Evolutionary conservation across 1,140 invertebrate species (phyloP).

Genomic region (Lepeophtheirus salmonis): DNA sequence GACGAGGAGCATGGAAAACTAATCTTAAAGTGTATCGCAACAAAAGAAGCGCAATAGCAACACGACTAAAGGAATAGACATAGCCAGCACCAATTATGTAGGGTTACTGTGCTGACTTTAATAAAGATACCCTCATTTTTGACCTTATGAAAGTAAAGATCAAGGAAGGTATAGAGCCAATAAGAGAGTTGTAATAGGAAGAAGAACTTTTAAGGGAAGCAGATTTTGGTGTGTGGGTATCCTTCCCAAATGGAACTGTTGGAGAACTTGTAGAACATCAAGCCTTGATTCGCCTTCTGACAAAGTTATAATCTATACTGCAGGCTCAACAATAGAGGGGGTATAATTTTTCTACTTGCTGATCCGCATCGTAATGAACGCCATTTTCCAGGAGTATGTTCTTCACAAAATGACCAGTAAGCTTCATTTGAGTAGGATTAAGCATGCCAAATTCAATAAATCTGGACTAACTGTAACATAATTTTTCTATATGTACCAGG

Average conservation of each 20-base stretch:
- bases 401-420: too few species aligned
- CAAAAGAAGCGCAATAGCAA: slow-evolving; percentile 65
- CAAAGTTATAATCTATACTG: too few species aligned
- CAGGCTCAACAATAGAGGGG: too few species aligned
- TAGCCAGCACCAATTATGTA: slow-evolving; percentile 65
- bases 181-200: slow-evolving; percentile 85
- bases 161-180: slow-evolving; percentile 86
- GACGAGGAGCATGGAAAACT: slow-evolving; percentile 59
- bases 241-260: slow-evolving; percentile 24
- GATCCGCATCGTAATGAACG: too few species aligned
- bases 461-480: too few species aligned
- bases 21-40: slow-evolving; percentile 79
- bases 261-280: slow-evolving; percentile 41
- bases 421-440: too few species aligned
- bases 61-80: slow-evolving; percentile 72
- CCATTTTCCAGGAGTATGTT: too few species aligned
- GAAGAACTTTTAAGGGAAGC: slow-evolving; percentile 81
- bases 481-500: too few species aligned
- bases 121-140: slow-evolving; percentile 64
- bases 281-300: too few species aligned
- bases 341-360: too few species aligned
- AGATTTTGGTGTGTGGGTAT: slow-evolving; percentile 51
- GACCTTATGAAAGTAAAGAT: slow-evolving; percentile 87
- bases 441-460: too few species aligned
- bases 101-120: slow-evolving; percentile 50